Evolutionary conservation across 1,140 invertebrate species (phyloP), one percentile per base, ranked within the genome.

Genomic region (Radopholus similis): DNA sequence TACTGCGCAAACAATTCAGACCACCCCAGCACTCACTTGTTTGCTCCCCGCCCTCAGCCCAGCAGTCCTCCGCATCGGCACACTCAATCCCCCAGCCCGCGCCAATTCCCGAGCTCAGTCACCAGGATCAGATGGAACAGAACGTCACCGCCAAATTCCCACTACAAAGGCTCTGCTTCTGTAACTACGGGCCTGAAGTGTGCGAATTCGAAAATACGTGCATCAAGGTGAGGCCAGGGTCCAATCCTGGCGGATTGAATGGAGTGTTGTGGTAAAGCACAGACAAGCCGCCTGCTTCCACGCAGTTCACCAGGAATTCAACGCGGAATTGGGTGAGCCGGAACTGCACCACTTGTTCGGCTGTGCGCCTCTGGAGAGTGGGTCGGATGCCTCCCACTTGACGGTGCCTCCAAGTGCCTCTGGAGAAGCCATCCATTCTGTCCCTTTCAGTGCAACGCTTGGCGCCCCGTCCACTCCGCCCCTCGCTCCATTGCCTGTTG

Each of bases 201-300:
- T 73, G 72, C 40, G 66, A 73, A 9, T 77, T 60, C 30, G 68
- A 77, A 28, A 53, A 77, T 15, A 77, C 72, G n/a, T 64, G 62
- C 23, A 64, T 64, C 13, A 64, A 64, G 53, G 49, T 65, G 35
- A 15, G 1, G 26, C 11, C 32, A 18, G 47, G 28, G n/a, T 40
- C 28, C 32, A 59, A 21, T 23, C n/a, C n/a, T n/a, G n/a, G n/a
- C 21, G 47, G 9, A 26, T 26, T 26, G 47, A 21, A 28, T 21
- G 18, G 5, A 21, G 5, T 47, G 44, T 47, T 47, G 6, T 47
- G 0, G 28, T 69, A 15, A 60, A 76, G 34, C 54, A 74, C 47
- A 40, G 57, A 55, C 30, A 23, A 26, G 76, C 73, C 37, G 73
- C 73, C 15, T 75, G 73, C 63, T 77, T 75, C 55, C 75, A 78